Conservation (phyloP, 1,140 invertebrate genomes). For the Drosophila pseudoobscura region DNA sequence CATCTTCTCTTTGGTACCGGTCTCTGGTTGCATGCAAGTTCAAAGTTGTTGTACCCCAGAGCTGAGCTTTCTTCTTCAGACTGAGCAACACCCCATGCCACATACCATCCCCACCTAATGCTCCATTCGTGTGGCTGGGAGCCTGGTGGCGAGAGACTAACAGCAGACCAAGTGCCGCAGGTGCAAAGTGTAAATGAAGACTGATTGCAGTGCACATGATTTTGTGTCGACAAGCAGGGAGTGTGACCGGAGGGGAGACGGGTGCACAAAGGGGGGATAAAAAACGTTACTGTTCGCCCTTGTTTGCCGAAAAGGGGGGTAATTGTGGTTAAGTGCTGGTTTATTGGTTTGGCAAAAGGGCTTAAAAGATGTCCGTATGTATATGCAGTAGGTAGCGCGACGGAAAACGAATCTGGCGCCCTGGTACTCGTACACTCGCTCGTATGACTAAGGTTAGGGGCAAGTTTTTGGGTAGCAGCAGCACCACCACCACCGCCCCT, state of each 20-base stretch:
- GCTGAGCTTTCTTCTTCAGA: constrained; percentile 9
- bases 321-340: constrained; percentile 82
- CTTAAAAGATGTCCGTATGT: constrained; percentile 66
- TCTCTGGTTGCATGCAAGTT: constrained; percentile 62
- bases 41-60: constrained; percentile 62
- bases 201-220: constrained; percentile 76
- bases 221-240: constrained; percentile 45
- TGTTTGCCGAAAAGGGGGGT: constrained; percentile 74
- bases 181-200: constrained; percentile 82
- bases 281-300: constrained; percentile 63
- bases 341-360: constrained; percentile 80
- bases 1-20: background rate
- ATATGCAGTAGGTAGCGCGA: constrained; percentile 52
- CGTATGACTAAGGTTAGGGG: constrained; percentile 52
- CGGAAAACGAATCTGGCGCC: constrained; percentile 20
- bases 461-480: constrained; percentile 25
- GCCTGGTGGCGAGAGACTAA: constrained; percentile 32
- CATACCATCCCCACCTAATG: constrained; percentile 10
- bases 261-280: constrained; percentile 38
- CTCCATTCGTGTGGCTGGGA: constrained; percentile 59
- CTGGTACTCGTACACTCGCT: constrained; percentile 21
- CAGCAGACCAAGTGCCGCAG: constrained; percentile 62
- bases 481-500: background rate
- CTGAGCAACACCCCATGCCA: constrained; percentile 3
- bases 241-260: background rate